Evolutionary conservation across 2,113 vertebrate genomes (phyloP).

Genomic region (Procapra przewalskii): DNA sequence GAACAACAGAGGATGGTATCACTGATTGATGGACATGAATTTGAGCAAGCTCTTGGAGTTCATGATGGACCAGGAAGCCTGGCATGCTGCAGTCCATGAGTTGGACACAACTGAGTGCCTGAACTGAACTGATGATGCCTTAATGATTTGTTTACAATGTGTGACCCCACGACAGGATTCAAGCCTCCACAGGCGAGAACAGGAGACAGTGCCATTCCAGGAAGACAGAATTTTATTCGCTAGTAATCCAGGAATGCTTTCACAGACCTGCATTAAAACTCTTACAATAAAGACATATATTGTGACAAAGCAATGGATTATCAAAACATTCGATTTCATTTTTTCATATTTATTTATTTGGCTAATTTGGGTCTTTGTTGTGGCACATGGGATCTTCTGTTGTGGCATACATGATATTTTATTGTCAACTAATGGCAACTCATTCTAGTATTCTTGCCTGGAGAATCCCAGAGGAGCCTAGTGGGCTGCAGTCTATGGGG

Average conservation of each 20-base stretch:
- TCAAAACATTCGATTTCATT: not conserved
- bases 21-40: not conserved
- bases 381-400: not conserved
- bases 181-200: not conserved
- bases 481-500: no score
- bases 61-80: not conserved
- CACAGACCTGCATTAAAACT: not conserved
- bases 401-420: not conserved
- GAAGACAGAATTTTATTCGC: not conserved
- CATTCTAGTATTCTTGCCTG: no score
- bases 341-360: not conserved
- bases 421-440: not conserved
- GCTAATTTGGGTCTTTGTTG: not conserved
- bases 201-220: not conserved
- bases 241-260: not conserved
- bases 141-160: not conserved
- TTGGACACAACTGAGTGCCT: accelerated
- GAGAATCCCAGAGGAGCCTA: no score
- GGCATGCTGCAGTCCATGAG: not conserved
- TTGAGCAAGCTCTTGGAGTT: not conserved
- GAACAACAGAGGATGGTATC: not conserved
- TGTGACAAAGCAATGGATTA: not conserved
- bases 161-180: not conserved
- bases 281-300: not conserved
- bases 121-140: not conserved